Percentiles rank a stretch among this genome's conserved stretches.
Conservation (phyloP, 2,113 vertebrate genomes). For the Dicrurus megarhynchus region DNA sequence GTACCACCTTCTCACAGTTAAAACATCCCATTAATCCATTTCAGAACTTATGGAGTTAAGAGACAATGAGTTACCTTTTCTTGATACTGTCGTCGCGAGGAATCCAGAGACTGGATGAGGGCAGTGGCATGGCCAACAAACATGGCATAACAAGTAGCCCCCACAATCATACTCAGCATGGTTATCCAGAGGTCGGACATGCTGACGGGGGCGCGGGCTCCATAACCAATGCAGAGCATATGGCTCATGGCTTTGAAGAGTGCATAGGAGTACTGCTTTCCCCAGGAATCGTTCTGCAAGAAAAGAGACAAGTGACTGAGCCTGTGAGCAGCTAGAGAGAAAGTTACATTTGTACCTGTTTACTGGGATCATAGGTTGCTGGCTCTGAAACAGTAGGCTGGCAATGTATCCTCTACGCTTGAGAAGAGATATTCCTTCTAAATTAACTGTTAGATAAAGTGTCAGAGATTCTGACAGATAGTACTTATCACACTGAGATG, state of each 20-base stretch:
- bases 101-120: constrained; percentile 97
- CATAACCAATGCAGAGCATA: constrained; percentile 98
- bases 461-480: background rate
- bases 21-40: background rate
- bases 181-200: constrained; percentile 99
- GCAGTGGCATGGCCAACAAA: constrained; percentile 97
- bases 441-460: background rate
- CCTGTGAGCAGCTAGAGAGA: background rate
- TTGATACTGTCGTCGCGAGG: constrained; percentile 93
- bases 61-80: constrained; percentile 87
- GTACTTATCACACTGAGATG: background rate
- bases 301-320: constrained; percentile 41
- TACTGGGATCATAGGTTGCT: constrained; percentile 20
- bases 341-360: background rate
- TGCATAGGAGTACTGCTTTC: constrained; percentile 97
- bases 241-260: constrained; percentile 99
- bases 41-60: background rate
- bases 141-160: constrained; percentile 98
- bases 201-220: constrained; percentile 93
- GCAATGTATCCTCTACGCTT: constrained; percentile 34
- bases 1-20: background rate
- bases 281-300: constrained; percentile 96
- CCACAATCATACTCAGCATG: constrained; percentile 99
- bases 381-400: constrained; percentile 13
- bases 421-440: background rate